Evolutionary conservation across 30 jellyfish, hydroid and myxozoan genomes (phyloP).

Genomic region (Catostylus mosaicus): DNA sequence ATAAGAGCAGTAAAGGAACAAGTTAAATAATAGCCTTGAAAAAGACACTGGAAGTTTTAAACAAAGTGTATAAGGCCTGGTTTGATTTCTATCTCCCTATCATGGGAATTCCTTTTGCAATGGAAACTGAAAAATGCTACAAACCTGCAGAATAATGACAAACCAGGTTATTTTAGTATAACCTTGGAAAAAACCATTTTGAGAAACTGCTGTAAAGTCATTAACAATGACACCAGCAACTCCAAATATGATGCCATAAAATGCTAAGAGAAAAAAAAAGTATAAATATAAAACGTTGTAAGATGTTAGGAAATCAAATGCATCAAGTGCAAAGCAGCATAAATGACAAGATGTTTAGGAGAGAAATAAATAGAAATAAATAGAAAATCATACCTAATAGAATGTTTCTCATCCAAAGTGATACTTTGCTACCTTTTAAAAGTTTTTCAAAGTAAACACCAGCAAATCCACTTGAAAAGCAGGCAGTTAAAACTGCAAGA

Average conservation of each 20-base stretch:
- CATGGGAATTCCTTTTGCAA: too few relatives aligned
- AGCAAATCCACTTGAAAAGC: constrained; percentile 98
- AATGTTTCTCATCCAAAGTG: constrained; percentile 97
- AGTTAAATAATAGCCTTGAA: too few relatives aligned
- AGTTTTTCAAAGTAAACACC: constrained; percentile 97
- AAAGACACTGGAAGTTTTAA: too few relatives aligned
- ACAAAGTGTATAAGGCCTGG: too few relatives aligned
- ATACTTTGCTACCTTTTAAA: constrained; percentile 87
- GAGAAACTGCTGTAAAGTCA: constrained; percentile 67
- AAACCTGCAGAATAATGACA: constrained; percentile 81
- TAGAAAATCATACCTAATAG: constrained; percentile 74
- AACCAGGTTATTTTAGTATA: constrained; percentile 73
- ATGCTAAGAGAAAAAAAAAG: constrained; percentile 66
- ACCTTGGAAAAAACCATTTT: constrained; percentile 95
- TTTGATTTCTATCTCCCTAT: too few relatives aligned
- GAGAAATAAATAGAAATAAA: too few relatives aligned
- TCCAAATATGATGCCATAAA: constrained; percentile 86
- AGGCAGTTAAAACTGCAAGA: constrained; percentile 90
- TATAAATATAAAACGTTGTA: background rate
- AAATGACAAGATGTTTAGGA: too few relatives aligned
- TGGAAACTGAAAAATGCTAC: too few relatives aligned
- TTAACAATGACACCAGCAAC: constrained; percentile 72
- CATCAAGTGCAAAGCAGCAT: too few relatives aligned
- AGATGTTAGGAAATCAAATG: background rate
- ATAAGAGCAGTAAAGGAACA: too few relatives aligned